Evolutionary conservation across 1,140 invertebrate species (phyloP), one percentile per base, ranked within the genome.

Genomic region (Drosophila kikkawai): DNA sequence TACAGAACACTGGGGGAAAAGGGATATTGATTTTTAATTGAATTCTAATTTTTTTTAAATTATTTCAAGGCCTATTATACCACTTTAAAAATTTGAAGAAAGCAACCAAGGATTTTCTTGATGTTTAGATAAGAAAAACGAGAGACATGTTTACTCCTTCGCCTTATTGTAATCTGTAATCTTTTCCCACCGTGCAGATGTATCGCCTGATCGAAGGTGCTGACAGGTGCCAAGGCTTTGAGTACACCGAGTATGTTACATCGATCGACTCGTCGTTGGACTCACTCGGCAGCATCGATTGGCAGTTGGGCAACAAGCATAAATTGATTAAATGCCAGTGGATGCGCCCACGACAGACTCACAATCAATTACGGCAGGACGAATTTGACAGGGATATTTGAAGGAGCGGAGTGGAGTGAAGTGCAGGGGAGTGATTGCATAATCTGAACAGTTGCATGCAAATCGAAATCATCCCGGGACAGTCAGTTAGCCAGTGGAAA

Each of bases 361-460:
- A 87, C 84, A 87, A 87, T 87, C 84, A 87, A 87, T 87, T 87
- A 87, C 80, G 66, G 69, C 82, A 88, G 79, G 84, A 88, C 84
- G 76, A 87, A 80, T 87, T 84, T 87, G 84, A 88, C 84, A 84
- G 53, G 53, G 39, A 56, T 37, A 56, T 56, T 56, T 56, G 66
- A 17, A 53, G 56, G 50, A 71, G 61, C 50, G 32, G 4, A 5
- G 13, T 34, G 39, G 22, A 37, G 48, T n/a, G 39, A 5, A 41
- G 61, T 41, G 29, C 1, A 2, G 48, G n/a, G 41, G 19, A 48
- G 34, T 67, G 71, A 75, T 75, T 78, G 80, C 80, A 87, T 87
- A 84, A 87, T 87, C 84, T 87, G 85, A 80, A 76, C 59, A 78
- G 82, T 76, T 70, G 78, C 73, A 75, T 82, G 39, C 70, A 86